Percentiles rank a stretch among this genome's conserved stretches.
phyloP scores from a whole-genome alignment of 2,113 vertebrate species.

The Cyprinus carpio region DNA sequence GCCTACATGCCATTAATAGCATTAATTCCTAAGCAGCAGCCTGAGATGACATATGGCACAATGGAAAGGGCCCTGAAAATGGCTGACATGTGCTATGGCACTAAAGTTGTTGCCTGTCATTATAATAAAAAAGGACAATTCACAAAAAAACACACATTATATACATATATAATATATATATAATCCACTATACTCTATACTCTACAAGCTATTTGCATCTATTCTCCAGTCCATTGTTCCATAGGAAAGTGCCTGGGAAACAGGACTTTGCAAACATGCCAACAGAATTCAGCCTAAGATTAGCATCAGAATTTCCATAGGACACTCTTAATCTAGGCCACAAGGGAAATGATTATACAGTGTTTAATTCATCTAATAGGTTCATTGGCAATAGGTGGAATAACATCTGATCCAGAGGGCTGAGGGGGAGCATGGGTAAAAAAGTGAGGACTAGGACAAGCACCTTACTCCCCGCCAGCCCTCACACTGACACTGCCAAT shows the following conservation, averaged over 20 bases:
- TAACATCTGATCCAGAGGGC: conserved; percentile 80
- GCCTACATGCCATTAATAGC: conserved; percentile 74
- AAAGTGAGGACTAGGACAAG: conserved; percentile 75
- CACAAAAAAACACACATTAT: not conserved
- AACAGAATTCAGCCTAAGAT: conserved; percentile 75
- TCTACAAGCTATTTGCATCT: not conserved
- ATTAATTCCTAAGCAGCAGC: conserved; percentile 79
- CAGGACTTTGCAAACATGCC: conserved; percentile 67
- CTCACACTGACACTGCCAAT: conserved; percentile 65
- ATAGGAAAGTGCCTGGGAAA: conserved; percentile 49
- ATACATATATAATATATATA: too few species aligned
- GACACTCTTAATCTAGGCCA: conserved; percentile 73
- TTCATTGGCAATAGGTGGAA: conserved; percentile 76
- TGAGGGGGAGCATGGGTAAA: conserved; percentile 73
- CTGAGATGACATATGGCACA: conserved; percentile 75
- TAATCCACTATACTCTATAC: too few species aligned
- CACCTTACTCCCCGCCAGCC: conserved; percentile 74
- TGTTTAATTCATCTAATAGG: conserved; percentile 74
- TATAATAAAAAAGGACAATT: not conserved
- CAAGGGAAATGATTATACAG: conserved; percentile 78
- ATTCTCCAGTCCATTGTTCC: not conserved
- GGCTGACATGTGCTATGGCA: not conserved
- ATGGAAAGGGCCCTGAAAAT: conserved; percentile 72
- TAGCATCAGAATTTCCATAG: conserved; percentile 73
- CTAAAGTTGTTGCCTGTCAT: not conserved